Evolutionary conservation across 2,797 vertebrate genomes (phyloP), one percentile per base, ranked within the genome.

Genomic region (Erpetoichthys calabaricus): DNA sequence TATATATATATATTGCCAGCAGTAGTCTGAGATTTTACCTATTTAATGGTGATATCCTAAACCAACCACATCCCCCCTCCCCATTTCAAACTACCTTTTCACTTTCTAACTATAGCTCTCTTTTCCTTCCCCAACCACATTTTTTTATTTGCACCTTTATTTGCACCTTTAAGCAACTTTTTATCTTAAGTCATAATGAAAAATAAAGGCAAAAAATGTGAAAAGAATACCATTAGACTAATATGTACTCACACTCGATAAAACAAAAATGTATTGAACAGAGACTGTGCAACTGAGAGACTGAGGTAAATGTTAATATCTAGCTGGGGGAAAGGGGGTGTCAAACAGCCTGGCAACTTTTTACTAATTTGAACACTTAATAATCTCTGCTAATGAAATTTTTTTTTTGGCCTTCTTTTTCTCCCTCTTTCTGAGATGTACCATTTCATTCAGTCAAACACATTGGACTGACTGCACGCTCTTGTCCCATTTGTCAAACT

Each of bases 291-390:
- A 89, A 91, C 85, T 76, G 77, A 91, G 78, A 86, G 75, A 77
- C 70, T 93, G 91, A 95, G 92, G 92, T 96, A 92, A 89, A 86
- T 79, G 81, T 82, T 78, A 69, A 80, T 77, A 76, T 80, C 84
- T 77, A 71, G 25, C 25, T 72, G 70, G 74, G 47, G 47, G 47
- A 7, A 75, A 71, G 79, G 75, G 71, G 66, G 70, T 64, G 70
- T 41, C 49, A 49, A 49, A 49, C 47, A 25, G 25, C n/a, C 47
- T 4, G 5, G 7, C n/a, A n/a, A 7, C 47, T 49, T 49, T 7
- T n/a, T 49, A 49, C 7, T n/a, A 49, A 6, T 49, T 49, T 49
- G 25, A 25, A 25, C 25, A 25, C 25, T 25, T 25, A 25, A 25
- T 25, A 25, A 25, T 25, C 25, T 25, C 25, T 25, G 25, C 25